Percentiles rank a stretch among this genome's conserved stretches.
These are phyloP conservation scores for Pyrocoelia pectoralis DNA, from an alignment of 2,888 invertebrate species.

Conservation along the genomic window DNA sequence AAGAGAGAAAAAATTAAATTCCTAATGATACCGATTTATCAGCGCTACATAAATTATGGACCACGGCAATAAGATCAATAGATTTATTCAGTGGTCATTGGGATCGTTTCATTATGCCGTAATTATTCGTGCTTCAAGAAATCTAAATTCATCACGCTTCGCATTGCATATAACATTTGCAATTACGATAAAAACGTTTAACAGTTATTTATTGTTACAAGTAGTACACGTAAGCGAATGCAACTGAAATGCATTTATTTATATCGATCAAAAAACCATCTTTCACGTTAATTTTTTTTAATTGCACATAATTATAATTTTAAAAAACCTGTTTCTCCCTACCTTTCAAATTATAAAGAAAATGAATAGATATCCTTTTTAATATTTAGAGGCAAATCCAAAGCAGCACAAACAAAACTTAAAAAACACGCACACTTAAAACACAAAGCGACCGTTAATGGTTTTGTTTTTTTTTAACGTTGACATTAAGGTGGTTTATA, in stretches of 20 bases:
- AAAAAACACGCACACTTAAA: constrained; percentile 9
- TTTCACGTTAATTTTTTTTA: not conserved
- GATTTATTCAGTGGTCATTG: constrained; percentile 19
- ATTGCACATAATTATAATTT: not conserved
- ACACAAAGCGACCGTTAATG: constrained; percentile 11
- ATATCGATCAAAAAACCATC: not conserved
- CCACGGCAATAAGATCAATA: constrained; percentile 18
- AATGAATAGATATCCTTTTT: constrained; percentile 11
- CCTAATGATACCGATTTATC: too few relatives aligned
- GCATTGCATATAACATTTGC: not conserved
- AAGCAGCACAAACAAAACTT: constrained; percentile 15
- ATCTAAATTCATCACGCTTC: not conserved
- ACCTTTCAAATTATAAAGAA: too few relatives aligned
- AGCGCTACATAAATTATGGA: too few relatives aligned
- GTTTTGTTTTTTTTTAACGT: not conserved
- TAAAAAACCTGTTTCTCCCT: too few relatives aligned
- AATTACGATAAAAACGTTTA: constrained; percentile 19
- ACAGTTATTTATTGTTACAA: constrained; percentile 18
- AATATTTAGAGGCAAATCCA: constrained; percentile 16
- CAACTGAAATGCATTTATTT: constrained; percentile 6
- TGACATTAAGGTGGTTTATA: constrained; percentile 9
- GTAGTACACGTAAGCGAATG: constrained; percentile 13
- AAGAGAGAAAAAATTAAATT: too few relatives aligned
- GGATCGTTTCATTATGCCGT: not conserved
- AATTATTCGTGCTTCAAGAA: not conserved